Evolutionary conservation across 2,888 invertebrate genomes (phyloP).

Genomic region (Tetheella fluctuosa): DNA sequence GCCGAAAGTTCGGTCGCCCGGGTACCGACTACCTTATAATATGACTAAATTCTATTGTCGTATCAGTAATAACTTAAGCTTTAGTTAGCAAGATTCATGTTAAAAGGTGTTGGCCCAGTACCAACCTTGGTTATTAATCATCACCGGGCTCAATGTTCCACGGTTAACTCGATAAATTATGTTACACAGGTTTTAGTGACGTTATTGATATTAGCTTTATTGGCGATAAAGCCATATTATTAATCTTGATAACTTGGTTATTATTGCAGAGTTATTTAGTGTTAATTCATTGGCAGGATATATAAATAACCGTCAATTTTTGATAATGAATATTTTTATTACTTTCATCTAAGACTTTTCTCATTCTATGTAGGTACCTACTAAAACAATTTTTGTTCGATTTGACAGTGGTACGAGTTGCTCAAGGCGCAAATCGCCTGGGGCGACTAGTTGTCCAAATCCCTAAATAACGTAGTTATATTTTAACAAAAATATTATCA

Average conservation of each 20-base stretch:
- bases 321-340: too few species aligned
- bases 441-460: too few species aligned
- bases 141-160: conserved; percentile 1
- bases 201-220: conserved; percentile 33
- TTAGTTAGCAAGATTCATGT: conserved; percentile 6
- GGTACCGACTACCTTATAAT: background rate
- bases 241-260: background rate
- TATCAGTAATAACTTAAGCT: background rate
- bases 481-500: too few species aligned
- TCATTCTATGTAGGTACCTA: too few species aligned
- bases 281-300: background rate
- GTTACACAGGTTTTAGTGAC: conserved; percentile 36
- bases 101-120: conserved; percentile 12
- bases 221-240: conserved; percentile 11
- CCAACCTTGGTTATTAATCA: conserved; percentile 11
- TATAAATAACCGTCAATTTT: too few species aligned
- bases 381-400: too few species aligned
- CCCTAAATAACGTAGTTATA: too few species aligned
- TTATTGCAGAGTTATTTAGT: background rate
- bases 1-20: too few species aligned
- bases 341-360: too few species aligned
- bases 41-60: background rate
- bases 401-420: too few species aligned
- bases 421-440: too few species aligned
- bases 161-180: conserved; percentile 34